These are phyloP conservation scores for Drosophila nr. fundita DNA, from an alignment of 2,888 invertebrate species.

Conservation along the genomic window DNA sequence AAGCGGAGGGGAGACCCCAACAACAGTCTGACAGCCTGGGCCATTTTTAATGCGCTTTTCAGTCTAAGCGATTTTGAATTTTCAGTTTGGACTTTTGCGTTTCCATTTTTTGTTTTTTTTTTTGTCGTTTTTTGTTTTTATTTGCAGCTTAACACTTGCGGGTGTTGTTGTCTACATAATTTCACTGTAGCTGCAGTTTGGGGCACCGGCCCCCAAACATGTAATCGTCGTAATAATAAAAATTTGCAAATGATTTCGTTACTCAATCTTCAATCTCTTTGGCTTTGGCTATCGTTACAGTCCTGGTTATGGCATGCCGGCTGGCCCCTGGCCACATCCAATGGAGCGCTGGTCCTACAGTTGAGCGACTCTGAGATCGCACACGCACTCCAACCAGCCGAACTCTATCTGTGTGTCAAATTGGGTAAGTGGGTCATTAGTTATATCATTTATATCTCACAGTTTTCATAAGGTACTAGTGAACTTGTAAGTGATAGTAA, in stretches of 20 bases:
- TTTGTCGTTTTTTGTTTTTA: conserved; percentile 50
- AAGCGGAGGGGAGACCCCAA: conserved; percentile 17
- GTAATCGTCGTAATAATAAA: conserved; percentile 79
- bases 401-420: conserved; percentile 88
- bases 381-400: conserved; percentile 87
- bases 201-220: conserved; percentile 49
- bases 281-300: conserved; percentile 84
- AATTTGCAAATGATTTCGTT: conserved; percentile 80
- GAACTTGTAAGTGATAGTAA: background rate
- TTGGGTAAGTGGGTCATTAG: conserved; percentile 78
- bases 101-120: conserved; percentile 46
- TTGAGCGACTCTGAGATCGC: conserved; percentile 87
- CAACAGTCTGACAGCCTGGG: conserved; percentile 66
- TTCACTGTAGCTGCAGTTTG: conserved; percentile 38
- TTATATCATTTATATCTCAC: background rate
- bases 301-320: conserved; percentile 87
- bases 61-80: conserved; percentile 61
- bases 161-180: conserved; percentile 80
- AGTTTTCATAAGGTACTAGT: background rate
- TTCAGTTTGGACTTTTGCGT: conserved; percentile 42
- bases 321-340: conserved; percentile 89
- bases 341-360: conserved; percentile 88
- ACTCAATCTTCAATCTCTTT: conserved; percentile 70
- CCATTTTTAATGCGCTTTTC: conserved; percentile 79
- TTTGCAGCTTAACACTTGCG: conserved; percentile 81